phyloP scores from a whole-genome alignment of 2,797 vertebrate species.

The Bovichtus variegatus region DNA sequence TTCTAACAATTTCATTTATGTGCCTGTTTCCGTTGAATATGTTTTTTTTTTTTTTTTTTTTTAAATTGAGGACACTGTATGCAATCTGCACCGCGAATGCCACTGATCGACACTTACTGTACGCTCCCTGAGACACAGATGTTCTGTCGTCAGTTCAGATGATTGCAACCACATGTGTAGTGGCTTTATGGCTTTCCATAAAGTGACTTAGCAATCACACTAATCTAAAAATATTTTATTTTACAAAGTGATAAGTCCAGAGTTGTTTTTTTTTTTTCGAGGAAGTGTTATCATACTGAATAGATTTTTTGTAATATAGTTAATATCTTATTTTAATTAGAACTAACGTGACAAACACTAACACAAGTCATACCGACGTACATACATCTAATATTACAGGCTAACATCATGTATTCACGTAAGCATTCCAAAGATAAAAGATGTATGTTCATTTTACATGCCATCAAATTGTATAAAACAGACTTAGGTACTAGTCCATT shows the following conservation, averaged over 20 bases:
- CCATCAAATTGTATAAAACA: slow-evolving; percentile 77
- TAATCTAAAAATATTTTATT: slow-evolving; percentile 57
- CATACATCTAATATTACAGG: slow-evolving; percentile 54
- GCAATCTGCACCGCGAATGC: slow-evolving; percentile 85
- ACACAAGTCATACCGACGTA: slow-evolving; percentile 45
- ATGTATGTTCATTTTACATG: slow-evolving; percentile 68
- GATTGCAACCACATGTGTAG: slow-evolving; percentile 65
- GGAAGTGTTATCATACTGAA: slow-evolving; percentile 56
- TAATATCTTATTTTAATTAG: slow-evolving; percentile 69
- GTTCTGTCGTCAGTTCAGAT: slow-evolving; percentile 71
- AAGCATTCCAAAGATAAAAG: slow-evolving; percentile 80
- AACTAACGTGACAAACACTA: slow-evolving; percentile 46
- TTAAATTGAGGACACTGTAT: slow-evolving; percentile 82
- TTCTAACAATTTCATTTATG: slow-evolving; percentile 52
- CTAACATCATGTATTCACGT: slow-evolving; percentile 54
- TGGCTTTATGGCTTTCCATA: slow-evolving; percentile 74
- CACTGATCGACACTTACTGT: slow-evolving; percentile 83
- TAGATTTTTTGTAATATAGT: slow-evolving; percentile 67
- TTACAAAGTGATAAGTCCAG: slow-evolving; percentile 64
- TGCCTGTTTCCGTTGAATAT: slow-evolving; percentile 68
- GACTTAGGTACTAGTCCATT: slow-evolving; percentile 81
- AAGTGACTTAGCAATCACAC: slow-evolving; percentile 71
- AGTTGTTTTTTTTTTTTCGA: slow-evolving; percentile 72
- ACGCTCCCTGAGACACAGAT: slow-evolving; percentile 72
- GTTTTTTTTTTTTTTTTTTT: slow-evolving; percentile 49